Conservation (phyloP, 2,888 invertebrate species). For the Oxytorus armatus region DNA sequence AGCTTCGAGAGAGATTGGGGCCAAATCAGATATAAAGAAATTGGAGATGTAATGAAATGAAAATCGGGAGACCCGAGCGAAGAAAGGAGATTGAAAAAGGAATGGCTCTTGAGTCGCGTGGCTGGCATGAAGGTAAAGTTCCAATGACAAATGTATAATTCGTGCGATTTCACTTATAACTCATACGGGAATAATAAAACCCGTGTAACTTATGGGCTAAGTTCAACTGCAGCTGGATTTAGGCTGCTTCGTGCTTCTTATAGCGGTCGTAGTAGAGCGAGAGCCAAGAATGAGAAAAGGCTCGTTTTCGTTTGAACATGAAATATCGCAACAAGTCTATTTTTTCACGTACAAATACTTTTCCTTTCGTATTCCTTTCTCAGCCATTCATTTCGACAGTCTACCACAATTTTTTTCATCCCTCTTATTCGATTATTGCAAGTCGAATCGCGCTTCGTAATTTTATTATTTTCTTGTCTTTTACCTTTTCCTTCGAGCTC, state of each 20-base stretch:
- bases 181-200: slow-evolving; percentile 4
- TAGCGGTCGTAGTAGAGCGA: neutral
- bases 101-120: neutral
- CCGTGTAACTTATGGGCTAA: neutral
- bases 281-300: neutral
- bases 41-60: slow-evolving; percentile 32
- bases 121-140: slow-evolving; percentile 2
- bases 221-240: neutral
- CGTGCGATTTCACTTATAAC: neutral
- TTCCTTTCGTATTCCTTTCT: slow-evolving; percentile 13
- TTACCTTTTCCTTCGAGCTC: neutral
- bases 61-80: slow-evolving; percentile 6
- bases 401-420: slow-evolving; percentile 3
- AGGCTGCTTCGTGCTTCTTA: neutral
- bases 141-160: slow-evolving; percentile 1
- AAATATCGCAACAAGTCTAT: neutral
- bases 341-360: slow-evolving; percentile 38
- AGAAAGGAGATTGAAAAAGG: slow-evolving; percentile 7
- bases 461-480: slow-evolving; percentile 28
- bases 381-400: slow-evolving; percentile 15
- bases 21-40: slow-evolving; percentile 27
- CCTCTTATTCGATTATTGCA: slow-evolving; percentile 9
- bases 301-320: neutral
- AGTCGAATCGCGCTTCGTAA: slow-evolving; percentile 16
- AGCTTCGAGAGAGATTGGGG: slow-evolving; percentile 20